Percentiles rank a stretch among this genome's conserved stretches.
phyloP scores from a whole-genome alignment of 2,888 invertebrate genomes.

The Ditylenchus weischeri region DNA sequence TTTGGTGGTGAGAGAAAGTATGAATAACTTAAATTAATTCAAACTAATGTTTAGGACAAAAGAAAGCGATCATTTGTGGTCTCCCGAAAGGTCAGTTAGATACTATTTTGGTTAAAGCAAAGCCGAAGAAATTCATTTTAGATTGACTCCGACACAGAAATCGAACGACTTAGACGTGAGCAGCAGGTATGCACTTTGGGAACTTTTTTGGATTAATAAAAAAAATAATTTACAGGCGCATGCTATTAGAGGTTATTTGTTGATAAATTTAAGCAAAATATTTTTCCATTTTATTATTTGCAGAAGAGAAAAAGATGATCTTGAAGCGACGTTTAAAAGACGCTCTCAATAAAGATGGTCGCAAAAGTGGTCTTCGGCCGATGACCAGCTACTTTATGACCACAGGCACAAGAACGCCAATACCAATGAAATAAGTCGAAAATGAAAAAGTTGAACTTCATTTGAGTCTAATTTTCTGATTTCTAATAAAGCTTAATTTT shows the following conservation, averaged over 20 bases:
- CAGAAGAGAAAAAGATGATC: constrained; percentile 10
- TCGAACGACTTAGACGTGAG: constrained; percentile 34
- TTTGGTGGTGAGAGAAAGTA: too few species aligned
- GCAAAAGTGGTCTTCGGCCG: constrained; percentile 23
- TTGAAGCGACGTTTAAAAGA: constrained; percentile 11
- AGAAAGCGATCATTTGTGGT: constrained; percentile 53
- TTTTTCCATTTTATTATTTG: not conserved
- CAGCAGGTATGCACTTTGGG: constrained; percentile 13
- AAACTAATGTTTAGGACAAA: constrained; percentile 39
- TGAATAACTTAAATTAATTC: too few species aligned
- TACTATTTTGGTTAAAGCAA: not conserved
- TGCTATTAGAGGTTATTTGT: constrained; percentile 16
- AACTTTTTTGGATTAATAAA: too few species aligned
- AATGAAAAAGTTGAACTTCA: too few species aligned
- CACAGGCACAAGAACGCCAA: not conserved
- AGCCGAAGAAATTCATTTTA: constrained; percentile 4
- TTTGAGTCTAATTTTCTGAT: too few species aligned
- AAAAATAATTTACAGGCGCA: constrained; percentile 14
- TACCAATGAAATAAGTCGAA: not conserved
- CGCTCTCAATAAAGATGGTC: constrained; percentile 26
- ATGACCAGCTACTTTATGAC: constrained; percentile 25
- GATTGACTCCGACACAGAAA: constrained; percentile 33
- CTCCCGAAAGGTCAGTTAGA: constrained; percentile 33
- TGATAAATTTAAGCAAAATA: too few species aligned
- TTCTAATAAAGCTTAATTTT: too few species aligned